A percentile compares a stretch with the other conserved stretches of the same genome.
Evolutionary conservation across 2,113 vertebrate genomes (phyloP).

Genomic region (Periophthalmodon schlosseri): DNA sequence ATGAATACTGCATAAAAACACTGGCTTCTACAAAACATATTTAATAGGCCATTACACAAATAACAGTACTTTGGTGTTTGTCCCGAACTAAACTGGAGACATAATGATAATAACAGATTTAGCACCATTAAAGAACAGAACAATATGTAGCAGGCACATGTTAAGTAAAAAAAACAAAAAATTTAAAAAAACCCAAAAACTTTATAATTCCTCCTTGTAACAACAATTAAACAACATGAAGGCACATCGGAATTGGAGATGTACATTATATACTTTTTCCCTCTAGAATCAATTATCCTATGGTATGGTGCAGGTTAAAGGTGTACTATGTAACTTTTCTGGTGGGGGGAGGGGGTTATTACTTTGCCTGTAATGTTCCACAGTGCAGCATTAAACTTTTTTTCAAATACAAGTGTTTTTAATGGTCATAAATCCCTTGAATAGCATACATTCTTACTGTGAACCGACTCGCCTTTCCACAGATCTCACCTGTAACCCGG

Average conservation of each 20-base stretch:
- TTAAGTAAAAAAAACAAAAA: background rate
- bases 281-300: too few relatives aligned
- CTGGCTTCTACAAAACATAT: slow-evolving; percentile 19
- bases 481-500: too few relatives aligned
- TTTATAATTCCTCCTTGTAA: background rate
- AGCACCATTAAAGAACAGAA: slow-evolving; percentile 12
- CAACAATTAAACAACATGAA: background rate
- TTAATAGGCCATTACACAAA: slow-evolving; percentile 16
- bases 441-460: too few relatives aligned
- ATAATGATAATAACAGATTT: slow-evolving; percentile 17
- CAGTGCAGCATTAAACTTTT: too few relatives aligned
- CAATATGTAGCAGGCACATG: slow-evolving; percentile 1
- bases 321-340: too few relatives aligned
- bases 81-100: slow-evolving; percentile 17
- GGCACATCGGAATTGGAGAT: background rate
- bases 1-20: slow-evolving; percentile 38
- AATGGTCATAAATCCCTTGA: too few relatives aligned
- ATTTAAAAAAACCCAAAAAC: background rate
- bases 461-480: too few relatives aligned
- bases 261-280: background rate
- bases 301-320: too few relatives aligned
- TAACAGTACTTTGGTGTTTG: slow-evolving; percentile 46
- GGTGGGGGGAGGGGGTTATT: too few relatives aligned
- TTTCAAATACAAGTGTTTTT: too few relatives aligned
- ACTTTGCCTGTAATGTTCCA: too few relatives aligned